Evolutionary conservation across 2,797 vertebrate genomes (phyloP).

Genomic region (Rhinichthys osculus): DNA sequence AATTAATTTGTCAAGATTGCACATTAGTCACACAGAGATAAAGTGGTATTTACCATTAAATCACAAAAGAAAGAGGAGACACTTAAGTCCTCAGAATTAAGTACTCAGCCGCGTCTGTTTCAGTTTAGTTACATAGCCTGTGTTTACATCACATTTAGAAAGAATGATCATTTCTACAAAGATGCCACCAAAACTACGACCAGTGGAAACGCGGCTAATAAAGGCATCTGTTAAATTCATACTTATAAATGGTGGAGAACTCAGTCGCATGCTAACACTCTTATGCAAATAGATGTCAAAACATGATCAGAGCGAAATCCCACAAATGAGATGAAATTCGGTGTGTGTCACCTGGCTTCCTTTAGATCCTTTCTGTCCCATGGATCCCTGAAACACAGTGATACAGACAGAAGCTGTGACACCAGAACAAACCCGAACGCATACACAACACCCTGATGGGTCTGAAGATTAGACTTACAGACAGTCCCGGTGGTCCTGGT

Average conservation of each 20-base stretch:
- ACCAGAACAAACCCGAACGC: neutral
- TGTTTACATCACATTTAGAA: too few species aligned
- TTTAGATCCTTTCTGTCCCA: constrained; percentile 78
- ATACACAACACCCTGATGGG: neutral
- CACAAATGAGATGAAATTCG: neutral
- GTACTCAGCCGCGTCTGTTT: too few species aligned
- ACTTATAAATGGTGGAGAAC: neutral
- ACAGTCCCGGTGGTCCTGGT: constrained; percentile 87
- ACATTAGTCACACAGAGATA: too few species aligned
- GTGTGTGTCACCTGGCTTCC: constrained; percentile 75
- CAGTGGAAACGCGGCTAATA: neutral
- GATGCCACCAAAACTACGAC: too few species aligned
- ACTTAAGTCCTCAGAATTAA: too few species aligned
- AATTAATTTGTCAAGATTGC: too few species aligned
- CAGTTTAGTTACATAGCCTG: too few species aligned
- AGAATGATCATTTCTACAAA: too few species aligned
- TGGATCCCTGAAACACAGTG: constrained; percentile 67
- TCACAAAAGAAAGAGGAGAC: too few species aligned
- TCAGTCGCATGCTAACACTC: neutral
- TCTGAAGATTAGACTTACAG: constrained; percentile 77
- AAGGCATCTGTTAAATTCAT: neutral
- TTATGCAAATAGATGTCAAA: too few species aligned
- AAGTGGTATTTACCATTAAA: too few species aligned
- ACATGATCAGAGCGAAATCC: neutral
- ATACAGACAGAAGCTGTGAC: neutral